A percentile compares a stretch with the other conserved stretches of the same genome.
Conservation (phyloP, 2,797 vertebrate species). For the Gallinago nigripennis region DNA sequence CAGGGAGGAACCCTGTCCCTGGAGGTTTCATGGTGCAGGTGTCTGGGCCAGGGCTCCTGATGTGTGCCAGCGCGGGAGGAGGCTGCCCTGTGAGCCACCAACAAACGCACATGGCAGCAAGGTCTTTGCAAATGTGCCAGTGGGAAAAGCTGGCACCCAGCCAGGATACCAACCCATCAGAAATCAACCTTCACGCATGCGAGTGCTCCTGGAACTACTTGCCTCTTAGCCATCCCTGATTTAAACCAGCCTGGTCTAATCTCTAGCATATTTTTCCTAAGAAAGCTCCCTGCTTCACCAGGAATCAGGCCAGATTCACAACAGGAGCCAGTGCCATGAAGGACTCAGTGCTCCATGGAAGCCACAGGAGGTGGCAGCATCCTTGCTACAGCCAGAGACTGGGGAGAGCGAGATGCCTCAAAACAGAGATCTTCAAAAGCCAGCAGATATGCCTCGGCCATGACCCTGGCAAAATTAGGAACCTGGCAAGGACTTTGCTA, state of each 20-base stretch:
- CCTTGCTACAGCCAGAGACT: background rate
- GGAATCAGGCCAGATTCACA: background rate
- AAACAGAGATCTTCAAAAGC: background rate
- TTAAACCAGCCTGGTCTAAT: background rate
- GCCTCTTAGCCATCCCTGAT: background rate
- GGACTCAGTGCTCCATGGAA: background rate
- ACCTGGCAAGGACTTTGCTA: background rate
- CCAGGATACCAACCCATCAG: background rate
- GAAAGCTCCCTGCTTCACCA: background rate
- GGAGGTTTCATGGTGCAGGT: background rate
- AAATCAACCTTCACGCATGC: background rate
- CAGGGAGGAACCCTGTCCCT: background rate
- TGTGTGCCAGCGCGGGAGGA: background rate
- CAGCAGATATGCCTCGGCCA: background rate
- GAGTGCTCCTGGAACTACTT: background rate
- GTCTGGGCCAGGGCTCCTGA: rapidly evolving
- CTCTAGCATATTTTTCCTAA: background rate
- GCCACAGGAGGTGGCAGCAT: background rate
- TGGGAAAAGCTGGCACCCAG: background rate
- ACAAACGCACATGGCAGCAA: background rate
- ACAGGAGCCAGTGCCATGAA: background rate
- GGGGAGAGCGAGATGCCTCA: rapidly evolving
- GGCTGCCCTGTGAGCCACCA: background rate
- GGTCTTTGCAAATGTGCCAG: background rate
- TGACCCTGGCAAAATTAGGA: background rate